Conservation (phyloP, 2,888 invertebrate genomes). For the Rhingia rostrata region DNA sequence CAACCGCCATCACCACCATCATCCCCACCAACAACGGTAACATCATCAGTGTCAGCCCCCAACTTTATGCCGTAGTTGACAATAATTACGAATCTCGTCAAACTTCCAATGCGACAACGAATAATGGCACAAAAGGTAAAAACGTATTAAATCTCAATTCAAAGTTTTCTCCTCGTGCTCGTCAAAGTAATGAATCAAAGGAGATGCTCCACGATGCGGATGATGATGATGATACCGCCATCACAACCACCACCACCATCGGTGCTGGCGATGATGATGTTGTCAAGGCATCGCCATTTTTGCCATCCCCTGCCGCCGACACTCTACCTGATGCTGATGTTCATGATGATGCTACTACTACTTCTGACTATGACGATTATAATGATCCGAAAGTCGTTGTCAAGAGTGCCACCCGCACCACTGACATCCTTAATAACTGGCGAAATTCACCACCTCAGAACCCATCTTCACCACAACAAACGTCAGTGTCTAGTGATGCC, state of each 20-base stretch:
- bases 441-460: constrained; percentile 63
- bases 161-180: constrained; percentile 65
- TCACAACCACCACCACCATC: constrained; percentile 43
- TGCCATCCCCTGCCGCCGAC: constrained; percentile 30
- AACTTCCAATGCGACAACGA: constrained; percentile 67
- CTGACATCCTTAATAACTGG: constrained; percentile 50
- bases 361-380: constrained; percentile 67
- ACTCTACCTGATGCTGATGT: neutral
- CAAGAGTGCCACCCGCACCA: constrained; percentile 61
- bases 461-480: constrained; percentile 62
- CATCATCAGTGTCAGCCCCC: constrained; percentile 56
- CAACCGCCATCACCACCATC: constrained; percentile 8
- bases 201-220: constrained; percentile 70
- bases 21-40: constrained; percentile 29
- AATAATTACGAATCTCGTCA: constrained; percentile 74
- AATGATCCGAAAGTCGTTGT: constrained; percentile 71
- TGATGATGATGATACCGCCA: constrained; percentile 76
- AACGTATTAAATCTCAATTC: constrained; percentile 79
- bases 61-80: constrained; percentile 37
- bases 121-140: constrained; percentile 78
- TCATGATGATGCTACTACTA: constrained; percentile 33
- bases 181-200: constrained; percentile 72
- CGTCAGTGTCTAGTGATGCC: constrained; percentile 51
- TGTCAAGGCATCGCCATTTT: constrained; percentile 68
- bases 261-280: constrained; percentile 61